Percentiles rank a stretch among this genome's conserved stretches.
Evolutionary conservation across 2,888 invertebrate genomes (phyloP).

Genomic region (Pseudoips prasinana): DNA sequence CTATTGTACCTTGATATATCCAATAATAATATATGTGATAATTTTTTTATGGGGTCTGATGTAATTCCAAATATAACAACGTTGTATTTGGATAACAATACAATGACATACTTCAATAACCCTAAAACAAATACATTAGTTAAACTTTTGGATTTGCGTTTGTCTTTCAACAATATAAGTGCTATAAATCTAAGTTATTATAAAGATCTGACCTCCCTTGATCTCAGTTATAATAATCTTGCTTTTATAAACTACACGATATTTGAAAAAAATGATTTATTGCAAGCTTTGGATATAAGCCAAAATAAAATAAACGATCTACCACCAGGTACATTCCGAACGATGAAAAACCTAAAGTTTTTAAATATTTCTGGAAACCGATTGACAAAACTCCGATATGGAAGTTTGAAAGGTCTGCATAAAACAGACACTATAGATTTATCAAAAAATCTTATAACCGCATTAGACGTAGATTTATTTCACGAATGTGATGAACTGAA

Average conservation of each 20-base stretch:
- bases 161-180: slow-evolving; percentile 54
- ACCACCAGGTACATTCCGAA: slow-evolving; percentile 61
- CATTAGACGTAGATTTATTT: slow-evolving; percentile 60
- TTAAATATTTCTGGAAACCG: slow-evolving; percentile 61
- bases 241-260: slow-evolving; percentile 43
- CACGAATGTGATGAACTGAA: slow-evolving; percentile 62
- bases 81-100: slow-evolving; percentile 52
- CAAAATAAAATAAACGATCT: slow-evolving; percentile 51
- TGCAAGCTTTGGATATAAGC: slow-evolving; percentile 61
- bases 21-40: slow-evolving; percentile 44
- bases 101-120: slow-evolving; percentile 54
- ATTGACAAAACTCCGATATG: slow-evolving; percentile 53
- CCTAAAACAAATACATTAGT: slow-evolving; percentile 44
- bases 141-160: slow-evolving; percentile 45
- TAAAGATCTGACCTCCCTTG: slow-evolving; percentile 47
- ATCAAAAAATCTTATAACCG: slow-evolving; percentile 55
- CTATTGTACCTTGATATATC: slow-evolving; percentile 54
- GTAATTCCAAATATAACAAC: slow-evolving; percentile 46
- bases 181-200: slow-evolving; percentile 53
- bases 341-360: slow-evolving; percentile 52
- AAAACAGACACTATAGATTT: slow-evolving; percentile 59
- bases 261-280: slow-evolving; percentile 44
- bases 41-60: slow-evolving; percentile 31
- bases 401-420: slow-evolving; percentile 61
- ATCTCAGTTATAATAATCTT: slow-evolving; percentile 55